phyloP scores from a whole-genome alignment of 2,797 vertebrate genomes.

The Acanthornis magna region DNA sequence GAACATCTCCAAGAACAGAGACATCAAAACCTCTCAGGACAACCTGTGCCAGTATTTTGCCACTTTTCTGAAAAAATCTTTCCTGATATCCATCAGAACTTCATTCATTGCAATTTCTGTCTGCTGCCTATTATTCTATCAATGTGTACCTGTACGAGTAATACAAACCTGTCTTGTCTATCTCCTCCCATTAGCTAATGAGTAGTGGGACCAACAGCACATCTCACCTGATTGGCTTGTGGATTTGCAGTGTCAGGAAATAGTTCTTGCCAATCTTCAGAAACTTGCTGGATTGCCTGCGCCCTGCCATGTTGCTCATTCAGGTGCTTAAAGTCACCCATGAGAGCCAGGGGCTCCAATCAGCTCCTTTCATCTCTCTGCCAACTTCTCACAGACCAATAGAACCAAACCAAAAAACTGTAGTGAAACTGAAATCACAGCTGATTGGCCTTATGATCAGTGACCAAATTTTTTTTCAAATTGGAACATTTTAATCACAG shows the following conservation, averaged over 20 bases:
- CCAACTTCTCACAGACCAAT: background rate
- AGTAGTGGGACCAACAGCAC: background rate
- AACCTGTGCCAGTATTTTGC: background rate
- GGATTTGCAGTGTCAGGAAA: background rate
- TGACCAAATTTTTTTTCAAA: background rate
- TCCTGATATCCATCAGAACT: background rate
- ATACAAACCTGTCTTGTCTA: background rate
- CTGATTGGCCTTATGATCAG: background rate
- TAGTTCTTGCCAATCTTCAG: background rate
- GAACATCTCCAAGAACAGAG: background rate
- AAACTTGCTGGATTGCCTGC: background rate
- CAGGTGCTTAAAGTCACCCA: background rate
- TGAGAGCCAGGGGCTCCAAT: background rate
- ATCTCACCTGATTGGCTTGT: background rate
- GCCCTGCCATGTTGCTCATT: background rate
- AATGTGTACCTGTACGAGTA: background rate
- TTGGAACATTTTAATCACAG: background rate
- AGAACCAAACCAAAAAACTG: background rate
- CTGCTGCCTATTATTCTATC: background rate
- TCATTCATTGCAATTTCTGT: background rate
- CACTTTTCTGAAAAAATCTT: background rate
- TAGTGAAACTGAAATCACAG: background rate
- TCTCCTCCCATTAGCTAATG: background rate
- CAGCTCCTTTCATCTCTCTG: background rate
- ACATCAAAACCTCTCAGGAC: background rate